Percentiles rank a stretch among this genome's conserved stretches.
Evolutionary conservation across 2,113 vertebrate species (phyloP).

Genomic region (Physeter macrocephalus): DNA sequence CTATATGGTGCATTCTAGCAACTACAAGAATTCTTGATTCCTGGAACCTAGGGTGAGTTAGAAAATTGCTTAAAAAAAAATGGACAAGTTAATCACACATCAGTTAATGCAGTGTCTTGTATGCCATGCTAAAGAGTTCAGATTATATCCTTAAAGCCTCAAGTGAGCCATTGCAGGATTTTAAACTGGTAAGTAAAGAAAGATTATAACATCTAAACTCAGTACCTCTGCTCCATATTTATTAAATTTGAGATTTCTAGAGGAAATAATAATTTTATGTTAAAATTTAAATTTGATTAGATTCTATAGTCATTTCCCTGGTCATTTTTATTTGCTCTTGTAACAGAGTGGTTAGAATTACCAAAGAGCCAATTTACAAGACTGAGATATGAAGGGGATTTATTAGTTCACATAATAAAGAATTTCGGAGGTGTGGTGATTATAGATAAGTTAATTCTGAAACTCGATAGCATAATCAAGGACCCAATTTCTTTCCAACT

Average conservation of each 20-base stretch:
- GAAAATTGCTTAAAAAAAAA: neutral
- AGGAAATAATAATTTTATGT: conserved; percentile 20
- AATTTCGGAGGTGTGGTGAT: neutral
- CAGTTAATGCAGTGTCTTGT: neutral
- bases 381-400: neutral
- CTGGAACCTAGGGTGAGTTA: neutral
- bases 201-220: neutral
- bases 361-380: neutral
- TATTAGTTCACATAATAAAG: neutral
- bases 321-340: conserved; percentile 30
- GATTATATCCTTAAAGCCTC: neutral
- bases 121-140: neutral
- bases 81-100: neutral
- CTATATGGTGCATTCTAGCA: neutral
- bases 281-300: conserved; percentile 38
- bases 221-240: neutral
- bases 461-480: neutral
- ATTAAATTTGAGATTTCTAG: conserved; percentile 17
- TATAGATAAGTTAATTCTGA: conserved; percentile 8
- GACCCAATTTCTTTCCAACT: neutral
- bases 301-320: neutral
- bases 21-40: neutral
- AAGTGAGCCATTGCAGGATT: neutral
- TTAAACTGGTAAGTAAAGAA: neutral
- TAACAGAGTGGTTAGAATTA: conserved; percentile 2